Evolutionary conservation across 2,797 vertebrate species (phyloP).

Genomic region (Rhincodon typus): DNA sequence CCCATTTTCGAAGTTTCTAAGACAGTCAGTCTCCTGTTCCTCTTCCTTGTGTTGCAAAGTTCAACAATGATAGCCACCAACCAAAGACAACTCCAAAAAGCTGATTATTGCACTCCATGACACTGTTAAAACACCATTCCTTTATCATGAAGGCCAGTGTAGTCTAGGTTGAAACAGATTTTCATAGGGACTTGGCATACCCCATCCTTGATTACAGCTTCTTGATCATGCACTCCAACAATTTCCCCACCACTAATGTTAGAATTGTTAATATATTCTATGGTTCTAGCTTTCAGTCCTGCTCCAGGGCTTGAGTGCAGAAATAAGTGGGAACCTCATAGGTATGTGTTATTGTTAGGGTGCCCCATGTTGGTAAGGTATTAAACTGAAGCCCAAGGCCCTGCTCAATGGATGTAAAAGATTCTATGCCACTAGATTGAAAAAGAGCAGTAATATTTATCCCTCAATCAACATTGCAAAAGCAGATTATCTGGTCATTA

Average conservation of each 20-base stretch:
- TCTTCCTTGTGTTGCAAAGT: no score
- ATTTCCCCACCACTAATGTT: neutral
- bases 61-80: no score
- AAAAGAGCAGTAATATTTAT: neutral
- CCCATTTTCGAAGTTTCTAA: neutral
- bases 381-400: neutral
- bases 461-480: neutral
- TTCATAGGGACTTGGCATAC: no score
- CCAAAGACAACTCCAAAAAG: no score
- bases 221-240: no score
- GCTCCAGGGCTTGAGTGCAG: neutral
- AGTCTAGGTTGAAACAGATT: no score
- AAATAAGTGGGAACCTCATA: neutral
- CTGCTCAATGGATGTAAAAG: neutral
- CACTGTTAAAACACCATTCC: no score
- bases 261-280: neutral
- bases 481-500: neutral
- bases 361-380: neutral
- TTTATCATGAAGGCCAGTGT: no score
- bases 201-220: no score
- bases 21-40: no score
- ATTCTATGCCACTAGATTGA: neutral
- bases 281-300: neutral
- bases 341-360: no score
- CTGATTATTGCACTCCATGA: no score